Percentiles rank a stretch among this genome's conserved stretches.
phyloP scores from a whole-genome alignment of 53 echinoderm and acorn worm species.

The Luidia sarsii region DNA sequence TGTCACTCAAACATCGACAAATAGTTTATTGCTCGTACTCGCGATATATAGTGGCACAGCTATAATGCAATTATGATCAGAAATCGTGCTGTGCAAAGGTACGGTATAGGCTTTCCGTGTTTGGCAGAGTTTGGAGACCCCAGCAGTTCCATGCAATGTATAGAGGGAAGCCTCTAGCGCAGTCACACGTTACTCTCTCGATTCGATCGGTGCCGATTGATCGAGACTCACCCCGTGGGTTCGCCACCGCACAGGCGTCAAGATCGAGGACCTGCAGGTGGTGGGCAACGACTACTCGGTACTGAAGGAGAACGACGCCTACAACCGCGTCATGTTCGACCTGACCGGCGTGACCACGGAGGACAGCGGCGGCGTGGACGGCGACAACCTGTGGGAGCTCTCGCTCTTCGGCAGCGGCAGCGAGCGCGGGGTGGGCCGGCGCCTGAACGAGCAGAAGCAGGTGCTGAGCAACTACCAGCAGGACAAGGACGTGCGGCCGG shows the following conservation, averaged over 20 bases:
- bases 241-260: constrained; percentile 6
- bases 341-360: constrained; percentile 67
- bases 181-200: neutral
- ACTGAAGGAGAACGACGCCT: constrained; percentile 41
- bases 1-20: too few species aligned
- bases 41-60: too few species aligned
- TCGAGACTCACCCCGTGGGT: too few species aligned
- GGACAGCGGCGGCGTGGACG: constrained; percentile 72
- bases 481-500: constrained; percentile 70
- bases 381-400: constrained; percentile 78
- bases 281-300: constrained; percentile 36
- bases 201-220: neutral
- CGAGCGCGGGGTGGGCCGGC: constrained; percentile 71
- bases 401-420: constrained; percentile 72
- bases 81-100: too few species aligned
- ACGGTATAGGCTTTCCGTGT: too few species aligned
- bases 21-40: too few species aligned
- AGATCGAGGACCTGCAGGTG: neutral
- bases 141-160: too few species aligned
- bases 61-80: too few species aligned
- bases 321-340: constrained; percentile 80
- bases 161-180: neutral
- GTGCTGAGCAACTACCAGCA: constrained; percentile 60
- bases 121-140: too few species aligned
- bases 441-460: constrained; percentile 62